phyloP scores from a whole-genome alignment of 2,113 vertebrate species.

The Merops nubicus region DNA sequence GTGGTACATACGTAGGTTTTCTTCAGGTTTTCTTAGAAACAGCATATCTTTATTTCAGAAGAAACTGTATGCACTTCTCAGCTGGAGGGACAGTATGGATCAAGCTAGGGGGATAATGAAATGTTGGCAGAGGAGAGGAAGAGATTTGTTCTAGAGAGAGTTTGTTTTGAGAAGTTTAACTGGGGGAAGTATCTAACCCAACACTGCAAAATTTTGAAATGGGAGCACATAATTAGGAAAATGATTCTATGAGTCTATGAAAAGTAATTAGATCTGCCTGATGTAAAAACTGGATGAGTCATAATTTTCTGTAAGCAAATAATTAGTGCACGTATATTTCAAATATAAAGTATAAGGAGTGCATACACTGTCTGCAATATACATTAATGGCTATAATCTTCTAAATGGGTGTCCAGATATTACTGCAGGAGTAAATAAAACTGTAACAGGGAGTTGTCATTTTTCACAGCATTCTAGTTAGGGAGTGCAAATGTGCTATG shows the following conservation, averaged over 20 bases:
- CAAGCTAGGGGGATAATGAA: background rate
- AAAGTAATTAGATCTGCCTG: background rate
- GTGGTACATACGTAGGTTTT: background rate
- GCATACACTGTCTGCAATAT: background rate
- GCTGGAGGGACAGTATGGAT: background rate
- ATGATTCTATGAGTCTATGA: background rate
- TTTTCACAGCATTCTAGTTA: background rate
- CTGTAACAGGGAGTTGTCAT: background rate
- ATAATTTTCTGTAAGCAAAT: conserved; percentile 15
- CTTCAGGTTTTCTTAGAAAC: background rate
- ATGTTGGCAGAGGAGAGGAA: background rate
- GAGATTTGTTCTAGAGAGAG: background rate
- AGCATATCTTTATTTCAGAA: background rate
- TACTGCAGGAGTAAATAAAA: background rate
- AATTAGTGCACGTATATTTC: background rate
- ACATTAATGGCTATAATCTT: background rate
- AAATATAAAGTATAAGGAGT: background rate
- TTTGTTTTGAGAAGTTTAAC: background rate
- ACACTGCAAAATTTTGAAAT: conserved; percentile 15
- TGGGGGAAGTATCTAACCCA: background rate
- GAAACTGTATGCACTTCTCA: background rate
- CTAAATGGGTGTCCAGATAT: background rate
- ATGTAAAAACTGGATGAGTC: conserved; percentile 2
- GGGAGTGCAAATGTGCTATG: background rate
- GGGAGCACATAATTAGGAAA: background rate